Evolutionary conservation across 2,797 vertebrate species (phyloP).

Genomic region (Coregonus ussuriensis): DNA sequence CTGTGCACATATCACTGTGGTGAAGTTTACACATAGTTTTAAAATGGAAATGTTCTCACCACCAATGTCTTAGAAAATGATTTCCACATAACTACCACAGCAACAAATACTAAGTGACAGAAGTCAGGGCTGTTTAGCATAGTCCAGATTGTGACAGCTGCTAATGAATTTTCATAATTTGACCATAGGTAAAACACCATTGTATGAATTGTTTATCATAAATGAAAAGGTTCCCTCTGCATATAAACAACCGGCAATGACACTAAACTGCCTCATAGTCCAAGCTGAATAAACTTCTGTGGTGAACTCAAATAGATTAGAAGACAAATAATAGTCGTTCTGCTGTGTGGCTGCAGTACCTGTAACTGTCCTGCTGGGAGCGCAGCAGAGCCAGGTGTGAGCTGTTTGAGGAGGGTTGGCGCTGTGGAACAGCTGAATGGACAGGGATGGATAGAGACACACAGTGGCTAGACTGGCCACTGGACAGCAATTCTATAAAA

Average conservation of each 20-base stretch:
- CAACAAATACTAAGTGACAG: neutral
- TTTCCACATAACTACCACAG: neutral
- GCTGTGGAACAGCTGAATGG: constrained; percentile 71
- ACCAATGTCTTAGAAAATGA: neutral
- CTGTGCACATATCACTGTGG: neutral
- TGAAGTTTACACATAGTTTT: neutral
- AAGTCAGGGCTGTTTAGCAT: neutral
- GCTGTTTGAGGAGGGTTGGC: constrained; percentile 71
- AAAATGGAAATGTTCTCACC: neutral
- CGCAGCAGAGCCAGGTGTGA: constrained; percentile 69
- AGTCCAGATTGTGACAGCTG: neutral
- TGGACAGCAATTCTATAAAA: constrained; percentile 73
- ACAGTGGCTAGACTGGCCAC: constrained; percentile 71
- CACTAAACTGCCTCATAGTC: neutral
- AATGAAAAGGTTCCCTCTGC: neutral
- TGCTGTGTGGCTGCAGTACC: constrained; percentile 53
- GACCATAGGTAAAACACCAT: neutral
- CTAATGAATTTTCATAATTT: neutral
- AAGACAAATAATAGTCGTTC: constrained; percentile 2
- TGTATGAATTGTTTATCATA: neutral
- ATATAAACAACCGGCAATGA: neutral
- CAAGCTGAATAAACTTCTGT: neutral
- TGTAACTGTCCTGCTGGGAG: constrained; percentile 63
- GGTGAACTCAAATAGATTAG: neutral
- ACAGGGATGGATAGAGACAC: constrained; percentile 62